A percentile compares a stretch with the other conserved stretches of the same genome.
phyloP scores from a whole-genome alignment of 92 coral and sea anemone genomes.

The Actinernus sp. region DNA sequence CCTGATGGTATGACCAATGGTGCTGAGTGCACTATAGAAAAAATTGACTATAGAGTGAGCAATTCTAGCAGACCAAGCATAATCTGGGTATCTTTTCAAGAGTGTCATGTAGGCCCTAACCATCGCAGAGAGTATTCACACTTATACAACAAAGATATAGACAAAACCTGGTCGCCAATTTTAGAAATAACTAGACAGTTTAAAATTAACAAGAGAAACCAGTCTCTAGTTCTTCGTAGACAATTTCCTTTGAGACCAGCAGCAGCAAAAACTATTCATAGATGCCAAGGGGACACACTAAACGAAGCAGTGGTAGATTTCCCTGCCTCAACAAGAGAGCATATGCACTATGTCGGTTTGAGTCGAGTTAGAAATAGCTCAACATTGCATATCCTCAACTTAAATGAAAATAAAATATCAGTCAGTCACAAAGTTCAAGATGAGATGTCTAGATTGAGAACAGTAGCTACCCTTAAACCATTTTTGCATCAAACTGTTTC shows the following conservation, averaged over 20 bases:
- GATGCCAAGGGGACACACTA: slow-evolving; percentile 73
- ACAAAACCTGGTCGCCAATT: slow-evolving; percentile 65
- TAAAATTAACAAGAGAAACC: slow-evolving; percentile 32
- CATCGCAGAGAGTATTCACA: slow-evolving; percentile 47
- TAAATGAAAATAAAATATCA: slow-evolving; percentile 63
- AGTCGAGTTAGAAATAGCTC: slow-evolving; percentile 70
- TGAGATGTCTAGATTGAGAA: slow-evolving; percentile 76
- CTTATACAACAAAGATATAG: slow-evolving; percentile 30
- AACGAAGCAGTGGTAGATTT: slow-evolving; percentile 79
- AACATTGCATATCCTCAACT: slow-evolving; percentile 54
- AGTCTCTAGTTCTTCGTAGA: slow-evolving; percentile 51
- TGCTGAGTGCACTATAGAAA: slow-evolving; percentile 61
- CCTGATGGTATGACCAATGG: slow-evolving; percentile 81
- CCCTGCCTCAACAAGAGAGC: slow-evolving; percentile 42
- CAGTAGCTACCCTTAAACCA: slow-evolving; percentile 45
- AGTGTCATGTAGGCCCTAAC: slow-evolving; percentile 27
- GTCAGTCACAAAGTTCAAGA: slow-evolving; percentile 61
- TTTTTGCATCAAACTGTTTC: no score
- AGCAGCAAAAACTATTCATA: slow-evolving; percentile 81
- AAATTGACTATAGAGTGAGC: slow-evolving; percentile 66
- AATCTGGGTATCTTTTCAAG: slow-evolving; percentile 71
- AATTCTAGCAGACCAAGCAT: slow-evolving; percentile 66
- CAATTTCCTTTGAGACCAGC: slow-evolving; percentile 78
- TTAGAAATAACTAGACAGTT: slow-evolving; percentile 72
- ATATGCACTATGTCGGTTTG: slow-evolving; percentile 73